phyloP scores from a whole-genome alignment of 2,113 vertebrate species.

The Misgurnus mizolepis region DNA sequence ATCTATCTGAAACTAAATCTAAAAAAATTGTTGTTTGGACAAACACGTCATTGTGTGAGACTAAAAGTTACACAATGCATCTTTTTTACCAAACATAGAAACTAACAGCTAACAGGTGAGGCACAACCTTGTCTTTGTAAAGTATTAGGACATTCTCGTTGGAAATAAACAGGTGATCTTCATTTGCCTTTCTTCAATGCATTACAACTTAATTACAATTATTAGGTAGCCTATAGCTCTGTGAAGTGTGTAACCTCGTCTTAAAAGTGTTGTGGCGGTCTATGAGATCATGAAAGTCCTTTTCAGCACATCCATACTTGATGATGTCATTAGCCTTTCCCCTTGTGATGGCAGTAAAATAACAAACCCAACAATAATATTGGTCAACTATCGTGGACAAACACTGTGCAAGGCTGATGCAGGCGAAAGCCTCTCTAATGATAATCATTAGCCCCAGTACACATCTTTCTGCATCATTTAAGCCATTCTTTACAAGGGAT shows the following conservation, averaged over 20 bases:
- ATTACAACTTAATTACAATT: neutral
- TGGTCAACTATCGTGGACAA: slow-evolving; percentile 23
- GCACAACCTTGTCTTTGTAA: no score
- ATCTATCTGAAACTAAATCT: no score
- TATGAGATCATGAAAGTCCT: neutral
- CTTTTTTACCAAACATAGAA: no score
- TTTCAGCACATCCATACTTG: slow-evolving; percentile 26
- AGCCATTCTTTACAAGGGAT: slow-evolving; percentile 68
- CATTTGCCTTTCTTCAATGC: no score
- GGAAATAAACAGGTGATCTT: neutral
- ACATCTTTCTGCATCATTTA: slow-evolving; percentile 77
- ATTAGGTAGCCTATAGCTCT: neutral
- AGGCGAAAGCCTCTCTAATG: slow-evolving; percentile 66
- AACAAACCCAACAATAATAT: slow-evolving; percentile 6
- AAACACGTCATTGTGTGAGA: no score
- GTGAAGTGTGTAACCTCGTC: neutral
- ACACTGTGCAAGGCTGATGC: neutral
- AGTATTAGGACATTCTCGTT: no score
- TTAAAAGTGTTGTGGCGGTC: neutral
- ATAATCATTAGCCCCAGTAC: slow-evolving; percentile 70
- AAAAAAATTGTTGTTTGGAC: no score
- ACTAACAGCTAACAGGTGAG: no score
- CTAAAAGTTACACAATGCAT: no score
- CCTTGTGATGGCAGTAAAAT: neutral
- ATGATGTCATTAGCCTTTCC: slow-evolving; percentile 28